phyloP scores from a whole-genome alignment of 2,113 vertebrate genomes.

The Crotalus viridis region DNA sequence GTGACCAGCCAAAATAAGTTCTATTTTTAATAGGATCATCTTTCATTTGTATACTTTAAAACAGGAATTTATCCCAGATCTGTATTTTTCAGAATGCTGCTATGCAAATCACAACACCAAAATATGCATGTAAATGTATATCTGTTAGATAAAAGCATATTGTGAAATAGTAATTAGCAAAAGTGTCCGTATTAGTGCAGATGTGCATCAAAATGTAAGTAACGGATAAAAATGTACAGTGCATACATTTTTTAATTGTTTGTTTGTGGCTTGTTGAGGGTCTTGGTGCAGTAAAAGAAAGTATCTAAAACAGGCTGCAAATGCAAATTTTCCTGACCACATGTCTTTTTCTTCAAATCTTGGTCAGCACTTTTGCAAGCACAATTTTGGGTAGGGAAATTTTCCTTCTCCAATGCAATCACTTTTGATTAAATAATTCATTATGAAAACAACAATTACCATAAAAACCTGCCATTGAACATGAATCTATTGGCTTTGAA shows the following conservation, averaged over 20 bases:
- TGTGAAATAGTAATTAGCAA: background rate
- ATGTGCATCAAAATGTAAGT: background rate
- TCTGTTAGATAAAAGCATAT: background rate
- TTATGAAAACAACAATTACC: background rate
- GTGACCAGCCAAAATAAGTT: background rate
- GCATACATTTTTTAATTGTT: background rate
- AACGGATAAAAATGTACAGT: background rate
- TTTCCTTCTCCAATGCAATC: background rate
- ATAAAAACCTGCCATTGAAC: background rate
- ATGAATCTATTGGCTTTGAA: constrained; percentile 20
- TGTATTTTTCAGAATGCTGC: background rate
- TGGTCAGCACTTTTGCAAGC: background rate
- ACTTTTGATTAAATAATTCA: constrained; percentile 22
- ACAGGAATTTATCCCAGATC: background rate
- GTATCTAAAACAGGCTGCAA: background rate
- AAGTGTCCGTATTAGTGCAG: background rate
- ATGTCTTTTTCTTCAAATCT: background rate
- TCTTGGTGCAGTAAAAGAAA: background rate
- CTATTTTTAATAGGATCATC: background rate
- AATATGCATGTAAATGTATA: background rate
- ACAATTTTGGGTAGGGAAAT: background rate
- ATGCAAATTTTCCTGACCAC: background rate
- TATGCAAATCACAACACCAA: background rate
- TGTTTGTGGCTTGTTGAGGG: background rate
- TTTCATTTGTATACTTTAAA: background rate